Percentiles rank a stretch among this genome's conserved stretches.
Evolutionary conservation across 1,140 invertebrate species (phyloP).

Genomic region (Ectropis grisescens): DNA sequence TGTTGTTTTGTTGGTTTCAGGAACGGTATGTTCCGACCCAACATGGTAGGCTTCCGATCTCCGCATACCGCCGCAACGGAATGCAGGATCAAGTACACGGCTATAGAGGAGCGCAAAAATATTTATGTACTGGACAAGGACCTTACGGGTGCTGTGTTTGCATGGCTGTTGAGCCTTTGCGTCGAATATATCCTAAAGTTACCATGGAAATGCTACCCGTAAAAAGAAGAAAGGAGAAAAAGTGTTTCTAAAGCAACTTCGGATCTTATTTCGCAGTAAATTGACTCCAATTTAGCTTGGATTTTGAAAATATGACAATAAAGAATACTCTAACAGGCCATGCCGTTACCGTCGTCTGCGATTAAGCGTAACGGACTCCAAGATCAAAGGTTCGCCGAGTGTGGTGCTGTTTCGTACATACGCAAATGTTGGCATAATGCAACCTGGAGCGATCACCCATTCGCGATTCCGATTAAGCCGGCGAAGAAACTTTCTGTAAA

Average conservation of each 20-base stretch:
- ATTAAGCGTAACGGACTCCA: slow-evolving; percentile 54
- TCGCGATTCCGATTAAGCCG: slow-evolving; percentile 33
- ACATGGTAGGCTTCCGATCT: slow-evolving; percentile 40
- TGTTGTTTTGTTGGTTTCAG: slow-evolving; percentile 48
- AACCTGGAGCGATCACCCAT: slow-evolving; percentile 31
- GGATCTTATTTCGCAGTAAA: too few species aligned
- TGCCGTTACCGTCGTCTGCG: slow-evolving; percentile 41
- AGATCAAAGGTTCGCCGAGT: slow-evolving; percentile 46
- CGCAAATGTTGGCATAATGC: slow-evolving; percentile 40
- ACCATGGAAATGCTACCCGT: slow-evolving; percentile 37
- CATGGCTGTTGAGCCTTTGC: slow-evolving; percentile 39
- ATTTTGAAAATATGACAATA: neutral
- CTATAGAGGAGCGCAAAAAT: slow-evolving; percentile 42
- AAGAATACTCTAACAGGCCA: slow-evolving; percentile 33
- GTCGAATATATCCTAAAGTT: slow-evolving; percentile 30
- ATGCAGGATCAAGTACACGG: slow-evolving; percentile 56
- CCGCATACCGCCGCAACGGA: slow-evolving; percentile 50
- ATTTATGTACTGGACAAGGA: slow-evolving; percentile 31
- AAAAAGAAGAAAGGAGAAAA: slow-evolving; percentile 37
- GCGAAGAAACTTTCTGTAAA: slow-evolving; percentile 42
- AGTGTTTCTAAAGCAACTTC: slow-evolving; percentile 6
- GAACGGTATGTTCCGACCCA: slow-evolving; percentile 52
- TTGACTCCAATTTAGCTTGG: too few species aligned
- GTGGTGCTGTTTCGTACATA: slow-evolving; percentile 45
- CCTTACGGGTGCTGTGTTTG: slow-evolving; percentile 18